A percentile compares a stretch with the other conserved stretches of the same genome.
These are phyloP conservation scores for Drosophila insularis DNA, from an alignment of 1,140 invertebrate genomes.

Conservation along the genomic window DNA sequence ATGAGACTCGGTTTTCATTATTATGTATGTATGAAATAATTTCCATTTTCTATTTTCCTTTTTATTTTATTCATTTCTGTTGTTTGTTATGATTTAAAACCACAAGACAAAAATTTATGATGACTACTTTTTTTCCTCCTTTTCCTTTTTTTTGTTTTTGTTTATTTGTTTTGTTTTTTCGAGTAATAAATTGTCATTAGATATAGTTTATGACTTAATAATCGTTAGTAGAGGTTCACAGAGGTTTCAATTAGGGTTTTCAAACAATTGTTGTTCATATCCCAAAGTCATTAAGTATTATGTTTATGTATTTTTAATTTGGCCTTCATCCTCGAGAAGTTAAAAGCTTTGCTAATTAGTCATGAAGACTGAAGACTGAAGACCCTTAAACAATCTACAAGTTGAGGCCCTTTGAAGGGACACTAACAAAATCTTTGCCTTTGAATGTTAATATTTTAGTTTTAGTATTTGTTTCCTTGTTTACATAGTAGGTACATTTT, in stretches of 20 bases:
- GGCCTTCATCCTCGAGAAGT: too few species aligned
- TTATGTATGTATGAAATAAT: neutral
- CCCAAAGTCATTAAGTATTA: neutral
- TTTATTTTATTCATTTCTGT: neutral
- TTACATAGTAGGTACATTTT: too few species aligned
- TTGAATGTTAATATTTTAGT: too few species aligned
- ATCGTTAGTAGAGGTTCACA: constrained; percentile 66
- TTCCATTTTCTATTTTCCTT: neutral
- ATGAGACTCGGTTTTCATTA: constrained; percentile 5
- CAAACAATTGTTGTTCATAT: neutral
- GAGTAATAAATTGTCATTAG: constrained; percentile 79
- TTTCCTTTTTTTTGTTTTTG: neutral
- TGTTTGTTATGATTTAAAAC: neutral
- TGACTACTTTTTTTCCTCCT: neutral
- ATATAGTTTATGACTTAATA: constrained; percentile 81
- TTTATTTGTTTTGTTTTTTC: constrained; percentile 50
- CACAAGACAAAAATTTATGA: constrained; percentile 1
- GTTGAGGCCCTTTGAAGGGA: too few species aligned
- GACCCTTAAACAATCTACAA: too few species aligned
- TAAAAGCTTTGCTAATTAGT: too few species aligned
- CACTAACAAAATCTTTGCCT: too few species aligned
- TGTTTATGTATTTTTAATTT: neutral
- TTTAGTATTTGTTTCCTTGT: too few species aligned
- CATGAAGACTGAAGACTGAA: too few species aligned
- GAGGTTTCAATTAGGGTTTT: constrained; percentile 34